Conservation (phyloP, 2,797 vertebrate genomes). For the Mustela erminea region DNA sequence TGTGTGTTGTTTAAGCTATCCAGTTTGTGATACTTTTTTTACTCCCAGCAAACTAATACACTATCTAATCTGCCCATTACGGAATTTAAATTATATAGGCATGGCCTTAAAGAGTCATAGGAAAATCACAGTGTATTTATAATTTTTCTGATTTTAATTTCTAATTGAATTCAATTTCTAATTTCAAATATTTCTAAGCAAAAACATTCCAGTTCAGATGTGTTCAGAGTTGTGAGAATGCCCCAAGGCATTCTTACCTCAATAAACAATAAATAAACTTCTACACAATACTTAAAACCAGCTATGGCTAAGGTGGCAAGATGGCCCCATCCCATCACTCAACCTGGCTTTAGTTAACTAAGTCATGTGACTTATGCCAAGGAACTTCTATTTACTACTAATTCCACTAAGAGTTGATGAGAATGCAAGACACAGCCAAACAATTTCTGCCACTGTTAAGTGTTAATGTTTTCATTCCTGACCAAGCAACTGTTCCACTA, state of each 20-base stretch:
- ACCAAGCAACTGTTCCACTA: neutral
- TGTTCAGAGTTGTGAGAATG: neutral
- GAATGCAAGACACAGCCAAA: neutral
- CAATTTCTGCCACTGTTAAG: neutral
- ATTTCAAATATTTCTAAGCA: neutral
- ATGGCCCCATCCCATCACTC: neutral
- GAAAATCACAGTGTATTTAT: neutral
- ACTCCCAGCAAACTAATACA: neutral
- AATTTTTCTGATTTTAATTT: too few relatives aligned
- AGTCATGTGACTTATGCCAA: neutral
- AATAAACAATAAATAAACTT: neutral
- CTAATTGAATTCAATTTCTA: too few relatives aligned
- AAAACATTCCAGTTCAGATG: neutral
- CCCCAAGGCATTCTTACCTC: too few relatives aligned
- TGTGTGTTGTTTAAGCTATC: neutral
- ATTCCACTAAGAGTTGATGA: neutral
- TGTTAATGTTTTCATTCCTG: neutral
- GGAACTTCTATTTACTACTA: neutral
- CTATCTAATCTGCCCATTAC: constrained; percentile 72
- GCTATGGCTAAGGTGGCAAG: neutral
- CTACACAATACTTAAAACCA: neutral
- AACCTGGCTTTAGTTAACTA: neutral
- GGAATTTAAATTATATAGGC: constrained; percentile 52
- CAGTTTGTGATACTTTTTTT: neutral
- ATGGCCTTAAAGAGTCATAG: neutral